Evolutionary conservation across 92 coral and sea anemone species (phyloP).

Genomic region (Pocillopora meandrina): DNA sequence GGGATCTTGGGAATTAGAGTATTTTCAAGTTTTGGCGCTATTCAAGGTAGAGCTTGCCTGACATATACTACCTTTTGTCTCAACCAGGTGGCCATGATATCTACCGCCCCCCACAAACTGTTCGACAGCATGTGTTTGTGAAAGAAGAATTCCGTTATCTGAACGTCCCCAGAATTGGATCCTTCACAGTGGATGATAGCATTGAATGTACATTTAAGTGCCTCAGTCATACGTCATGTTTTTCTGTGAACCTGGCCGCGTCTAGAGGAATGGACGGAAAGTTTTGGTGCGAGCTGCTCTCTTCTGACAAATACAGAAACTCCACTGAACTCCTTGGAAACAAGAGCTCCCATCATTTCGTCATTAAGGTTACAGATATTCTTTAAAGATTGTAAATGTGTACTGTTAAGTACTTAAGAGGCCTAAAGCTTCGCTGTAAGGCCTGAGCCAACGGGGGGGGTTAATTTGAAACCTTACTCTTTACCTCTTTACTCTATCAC

Average conservation of each 20-base stretch:
- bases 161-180: not conserved
- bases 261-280: not conserved
- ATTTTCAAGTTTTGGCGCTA: no score
- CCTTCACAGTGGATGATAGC: not conserved
- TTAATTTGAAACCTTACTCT: not conserved
- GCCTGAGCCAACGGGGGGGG: not conserved
- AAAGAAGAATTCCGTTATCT: not conserved
- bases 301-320: constrained; percentile 12
- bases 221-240: not conserved
- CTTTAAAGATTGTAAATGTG: not conserved
- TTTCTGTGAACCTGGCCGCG: constrained; percentile 1
- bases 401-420: no score
- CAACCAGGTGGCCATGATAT: not conserved
- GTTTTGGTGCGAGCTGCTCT: not conserved
- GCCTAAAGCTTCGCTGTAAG: no score
- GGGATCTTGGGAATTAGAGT: no score
- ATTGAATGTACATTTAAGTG: not conserved
- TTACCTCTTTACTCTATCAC: not conserved
- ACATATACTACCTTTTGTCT: no score
- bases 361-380: not conserved
- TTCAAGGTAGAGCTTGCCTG: no score
- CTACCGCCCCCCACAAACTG: not conserved
- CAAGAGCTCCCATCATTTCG: not conserved
- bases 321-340: not conserved
- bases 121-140: not conserved